phyloP scores from a whole-genome alignment of 37 sponge, comb jelly and placozoan genomes.

The Bolinopsis microptera region DNA sequence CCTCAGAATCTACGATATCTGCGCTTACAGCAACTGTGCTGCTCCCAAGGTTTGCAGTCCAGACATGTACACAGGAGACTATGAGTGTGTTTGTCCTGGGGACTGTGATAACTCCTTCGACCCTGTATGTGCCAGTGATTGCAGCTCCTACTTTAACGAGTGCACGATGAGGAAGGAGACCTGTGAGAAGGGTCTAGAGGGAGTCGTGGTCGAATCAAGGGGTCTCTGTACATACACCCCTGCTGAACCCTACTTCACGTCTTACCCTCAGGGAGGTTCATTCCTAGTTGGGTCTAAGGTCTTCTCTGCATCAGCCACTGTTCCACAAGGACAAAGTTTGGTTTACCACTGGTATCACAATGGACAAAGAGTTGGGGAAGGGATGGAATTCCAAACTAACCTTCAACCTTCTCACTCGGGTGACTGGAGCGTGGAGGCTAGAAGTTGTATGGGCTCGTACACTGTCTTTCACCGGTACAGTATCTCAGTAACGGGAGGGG shows the following conservation, averaged over 20 bases:
- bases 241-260: neutral
- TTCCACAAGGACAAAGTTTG: neutral
- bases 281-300: neutral
- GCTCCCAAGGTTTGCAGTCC: neutral
- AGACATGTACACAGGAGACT: neutral
- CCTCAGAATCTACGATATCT: neutral
- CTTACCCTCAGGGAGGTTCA: neutral
- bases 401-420: neutral
- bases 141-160: slow-evolving; percentile 19
- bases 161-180: slow-evolving; percentile 1
- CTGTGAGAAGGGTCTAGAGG: slow-evolving; percentile 1
- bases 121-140: neutral
- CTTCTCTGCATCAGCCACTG: neutral
- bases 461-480: neutral
- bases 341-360: neutral
- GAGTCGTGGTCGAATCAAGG: neutral
- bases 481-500: neutral
- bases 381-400: neutral
- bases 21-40: neutral
- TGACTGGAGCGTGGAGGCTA: neutral
- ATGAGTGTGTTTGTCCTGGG: slow-evolving; percentile 1
- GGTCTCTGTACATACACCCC: slow-evolving; percentile 16
- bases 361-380: neutral
- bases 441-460: neutral
- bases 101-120: neutral